Conservation (phyloP, 1,140 invertebrate species). For the Drosophila virilis region DNA sequence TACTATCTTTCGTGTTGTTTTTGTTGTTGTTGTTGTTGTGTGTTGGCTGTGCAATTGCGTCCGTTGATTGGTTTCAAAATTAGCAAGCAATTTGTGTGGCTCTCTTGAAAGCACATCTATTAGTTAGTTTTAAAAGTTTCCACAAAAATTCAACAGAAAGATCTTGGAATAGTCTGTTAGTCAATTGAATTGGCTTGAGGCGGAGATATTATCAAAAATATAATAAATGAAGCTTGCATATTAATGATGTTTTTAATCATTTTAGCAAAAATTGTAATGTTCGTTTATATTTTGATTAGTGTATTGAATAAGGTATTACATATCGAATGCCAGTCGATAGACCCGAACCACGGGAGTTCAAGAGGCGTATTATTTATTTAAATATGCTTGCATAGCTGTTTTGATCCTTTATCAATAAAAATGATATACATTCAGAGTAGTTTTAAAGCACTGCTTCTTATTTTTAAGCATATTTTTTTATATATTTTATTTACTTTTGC, state of each 20-base stretch:
- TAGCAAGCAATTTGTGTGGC: conserved; percentile 41
- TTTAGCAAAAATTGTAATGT: no score
- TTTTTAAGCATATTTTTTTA: background rate
- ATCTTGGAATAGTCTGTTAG: background rate
- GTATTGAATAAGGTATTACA: no score
- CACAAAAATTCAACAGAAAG: background rate
- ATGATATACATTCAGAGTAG: no score
- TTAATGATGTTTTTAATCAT: background rate
- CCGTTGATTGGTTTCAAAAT: conserved; percentile 41
- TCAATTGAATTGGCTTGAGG: background rate
- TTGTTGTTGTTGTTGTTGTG: background rate
- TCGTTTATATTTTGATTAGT: no score
- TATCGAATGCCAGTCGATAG: no score
- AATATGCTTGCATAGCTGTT: no score
- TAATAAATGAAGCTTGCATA: no score
- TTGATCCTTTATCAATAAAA: no score
- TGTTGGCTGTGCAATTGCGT: conserved; percentile 18
- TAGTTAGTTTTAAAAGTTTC: background rate
- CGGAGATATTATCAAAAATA: no score
- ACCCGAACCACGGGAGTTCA: no score
- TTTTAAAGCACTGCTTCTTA: no score
- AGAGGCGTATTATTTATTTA: no score
- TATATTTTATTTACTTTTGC: background rate
- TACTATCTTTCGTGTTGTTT: conserved; percentile 6
- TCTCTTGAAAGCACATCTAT: conserved; percentile 17